Percentiles rank a stretch among this genome's conserved stretches.
These are phyloP conservation scores for Drosophila novamexicana DNA, from an alignment of 1,140 invertebrate species.

Conservation along the genomic window DNA sequence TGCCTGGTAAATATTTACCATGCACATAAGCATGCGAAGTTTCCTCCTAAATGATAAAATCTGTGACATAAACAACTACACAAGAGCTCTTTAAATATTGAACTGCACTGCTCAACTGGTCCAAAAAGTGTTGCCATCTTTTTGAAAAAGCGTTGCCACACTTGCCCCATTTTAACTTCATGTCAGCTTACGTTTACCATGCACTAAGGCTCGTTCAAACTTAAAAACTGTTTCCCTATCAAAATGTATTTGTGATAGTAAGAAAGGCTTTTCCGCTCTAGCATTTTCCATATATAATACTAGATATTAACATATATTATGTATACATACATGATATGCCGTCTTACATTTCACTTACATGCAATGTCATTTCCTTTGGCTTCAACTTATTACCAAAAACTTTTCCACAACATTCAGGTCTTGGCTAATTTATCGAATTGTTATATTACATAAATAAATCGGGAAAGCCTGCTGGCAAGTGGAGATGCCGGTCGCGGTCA, in stretches of 20 bases:
- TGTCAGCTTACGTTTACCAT: no score
- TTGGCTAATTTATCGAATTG: conserved; percentile 29
- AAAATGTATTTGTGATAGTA: no score
- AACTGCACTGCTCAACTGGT: no score
- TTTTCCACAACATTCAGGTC: conserved; percentile 13
- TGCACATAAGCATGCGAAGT: no score
- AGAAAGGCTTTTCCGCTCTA: not conserved
- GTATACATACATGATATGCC: conserved; percentile 1
- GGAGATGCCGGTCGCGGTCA: conserved; percentile 5
- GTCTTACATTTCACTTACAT: conserved; percentile 52
- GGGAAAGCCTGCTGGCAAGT: not conserved
- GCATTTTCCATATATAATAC: not conserved
- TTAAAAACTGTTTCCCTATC: no score
- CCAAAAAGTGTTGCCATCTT: no score
- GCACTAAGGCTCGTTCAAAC: no score
- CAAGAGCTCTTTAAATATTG: no score
- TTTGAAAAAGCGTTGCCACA: no score
- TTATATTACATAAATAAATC: conserved; percentile 18
- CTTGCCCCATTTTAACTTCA: no score
- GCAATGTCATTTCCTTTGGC: conserved; percentile 64
- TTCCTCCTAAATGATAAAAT: no score
- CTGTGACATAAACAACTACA: no score
- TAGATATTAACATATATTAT: not conserved
- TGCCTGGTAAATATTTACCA: not conserved
- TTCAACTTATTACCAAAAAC: conserved; percentile 23